phyloP scores from a whole-genome alignment of 2,888 invertebrate species.

The Drosophila melanosoma region DNA sequence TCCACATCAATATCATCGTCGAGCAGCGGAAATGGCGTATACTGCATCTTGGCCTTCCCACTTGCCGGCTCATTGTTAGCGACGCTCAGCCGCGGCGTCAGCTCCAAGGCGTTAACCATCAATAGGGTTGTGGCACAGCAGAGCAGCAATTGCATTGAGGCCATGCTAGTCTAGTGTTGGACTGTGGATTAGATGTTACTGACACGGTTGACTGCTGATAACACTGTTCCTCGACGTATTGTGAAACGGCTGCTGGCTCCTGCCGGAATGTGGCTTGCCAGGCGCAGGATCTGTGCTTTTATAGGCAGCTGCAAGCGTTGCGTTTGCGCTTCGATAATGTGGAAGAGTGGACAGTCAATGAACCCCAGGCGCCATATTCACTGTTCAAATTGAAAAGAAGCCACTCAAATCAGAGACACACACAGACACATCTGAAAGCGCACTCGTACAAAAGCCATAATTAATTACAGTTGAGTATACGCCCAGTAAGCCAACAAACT shows the following conservation, averaged over 20 bases:
- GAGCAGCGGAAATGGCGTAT: slow-evolving; percentile 61
- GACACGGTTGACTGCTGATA: neutral
- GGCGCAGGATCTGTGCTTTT: slow-evolving; percentile 49
- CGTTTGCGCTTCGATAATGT: slow-evolving; percentile 13
- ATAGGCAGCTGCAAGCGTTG: slow-evolving; percentile 39
- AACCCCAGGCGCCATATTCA: slow-evolving; percentile 56
- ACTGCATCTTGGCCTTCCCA: slow-evolving; percentile 67
- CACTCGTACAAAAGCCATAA: slow-evolving; percentile 53
- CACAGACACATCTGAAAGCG: slow-evolving; percentile 17
- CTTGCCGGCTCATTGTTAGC: slow-evolving; percentile 52
- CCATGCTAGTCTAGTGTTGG: slow-evolving; percentile 63
- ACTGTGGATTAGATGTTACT: slow-evolving; percentile 19
- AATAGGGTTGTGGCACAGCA: slow-evolving; percentile 61
- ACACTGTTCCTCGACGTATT: slow-evolving; percentile 14
- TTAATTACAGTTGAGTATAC: slow-evolving; percentile 74
- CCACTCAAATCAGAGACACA: slow-evolving; percentile 57
- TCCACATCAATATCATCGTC: slow-evolving; percentile 62
- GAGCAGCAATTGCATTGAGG: slow-evolving; percentile 66
- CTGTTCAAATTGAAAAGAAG: slow-evolving; percentile 75
- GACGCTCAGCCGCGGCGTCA: slow-evolving; percentile 66
- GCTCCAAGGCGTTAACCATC: slow-evolving; percentile 67
- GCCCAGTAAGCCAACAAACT: slow-evolving; percentile 53
- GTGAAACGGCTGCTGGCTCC: slow-evolving; percentile 24
- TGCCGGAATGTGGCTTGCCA: slow-evolving; percentile 55
- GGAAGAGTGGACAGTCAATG: slow-evolving; percentile 57